These are phyloP conservation scores for Macrosiphum euphorbiae DNA, from an alignment of 2,888 invertebrate species.

Conservation along the genomic window DNA sequence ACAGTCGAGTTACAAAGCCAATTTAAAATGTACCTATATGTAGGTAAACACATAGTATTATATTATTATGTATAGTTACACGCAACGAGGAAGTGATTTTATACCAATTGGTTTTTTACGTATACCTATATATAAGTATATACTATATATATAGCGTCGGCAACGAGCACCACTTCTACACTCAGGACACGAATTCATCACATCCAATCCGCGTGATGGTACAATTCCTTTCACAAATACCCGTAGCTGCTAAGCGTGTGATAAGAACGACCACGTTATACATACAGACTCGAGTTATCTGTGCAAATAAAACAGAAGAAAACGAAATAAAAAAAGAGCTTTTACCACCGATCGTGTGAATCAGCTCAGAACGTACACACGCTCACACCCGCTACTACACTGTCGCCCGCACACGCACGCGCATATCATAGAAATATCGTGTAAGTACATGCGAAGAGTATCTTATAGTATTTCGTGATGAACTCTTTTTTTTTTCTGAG, in stretches of 20 bases:
- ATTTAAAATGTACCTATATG: neutral
- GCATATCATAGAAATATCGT: constrained; percentile 27
- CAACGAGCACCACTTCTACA: constrained; percentile 5
- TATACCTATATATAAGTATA: neutral
- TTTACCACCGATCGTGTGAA: constrained; percentile 57
- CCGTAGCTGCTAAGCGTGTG: neutral
- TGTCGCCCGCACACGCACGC: neutral
- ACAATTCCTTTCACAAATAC: constrained; percentile 21
- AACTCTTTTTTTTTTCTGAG: constrained; percentile 54
- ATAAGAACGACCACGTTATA: neutral
- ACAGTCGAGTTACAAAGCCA: neutral
- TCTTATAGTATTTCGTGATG: constrained; percentile 48
- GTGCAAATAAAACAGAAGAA: constrained; percentile 46
- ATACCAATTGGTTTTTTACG: neutral
- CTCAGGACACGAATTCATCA: constrained; percentile 42
- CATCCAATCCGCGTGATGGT: neutral
- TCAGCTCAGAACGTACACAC: constrained; percentile 1
- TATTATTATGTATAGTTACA: neutral
- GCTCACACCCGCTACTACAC: neutral
- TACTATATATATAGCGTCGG: neutral
- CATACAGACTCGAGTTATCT: neutral
- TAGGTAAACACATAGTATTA: neutral
- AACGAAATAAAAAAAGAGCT: constrained; percentile 27
- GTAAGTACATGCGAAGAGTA: constrained; percentile 35
- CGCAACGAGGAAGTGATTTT: neutral